These are phyloP conservation scores for Xerus inauris DNA, from an alignment of 2,113 vertebrate genomes.

Conservation along the genomic window DNA sequence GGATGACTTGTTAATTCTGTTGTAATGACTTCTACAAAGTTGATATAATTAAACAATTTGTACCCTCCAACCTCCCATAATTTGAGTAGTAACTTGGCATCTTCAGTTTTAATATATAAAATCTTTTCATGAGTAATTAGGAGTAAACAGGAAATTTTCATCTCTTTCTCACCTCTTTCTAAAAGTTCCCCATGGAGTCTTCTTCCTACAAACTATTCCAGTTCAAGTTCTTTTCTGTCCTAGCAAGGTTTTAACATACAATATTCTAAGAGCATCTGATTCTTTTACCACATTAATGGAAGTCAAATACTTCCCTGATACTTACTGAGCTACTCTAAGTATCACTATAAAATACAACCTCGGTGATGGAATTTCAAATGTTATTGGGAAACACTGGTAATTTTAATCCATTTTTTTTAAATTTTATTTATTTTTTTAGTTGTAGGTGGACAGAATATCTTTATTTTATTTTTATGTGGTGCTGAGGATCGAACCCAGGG, in stretches of 20 bases:
- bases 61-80: neutral
- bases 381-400: neutral
- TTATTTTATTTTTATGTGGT: no score
- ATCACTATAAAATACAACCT: neutral
- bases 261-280: neutral
- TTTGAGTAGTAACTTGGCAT: neutral
- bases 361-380: constrained; percentile 8
- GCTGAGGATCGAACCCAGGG: no score
- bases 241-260: neutral
- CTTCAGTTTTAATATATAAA: constrained; percentile 36
- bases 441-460: no score
- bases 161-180: constrained; percentile 2
- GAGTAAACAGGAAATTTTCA: neutral
- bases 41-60: neutral
- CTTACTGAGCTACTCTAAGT: neutral
- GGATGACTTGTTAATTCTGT: constrained; percentile 49
- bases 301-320: neutral
- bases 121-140: constrained; percentile 4
- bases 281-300: constrained; percentile 7
- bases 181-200: neutral
- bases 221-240: neutral
- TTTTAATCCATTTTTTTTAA: neutral
- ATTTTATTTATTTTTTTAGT: no score
- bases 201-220: neutral
- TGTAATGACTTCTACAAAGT: constrained; percentile 9